Percentiles rank a stretch among this genome's conserved stretches.
Conservation (phyloP, 2,888 invertebrate genomes). For the Cyaniris semiargus region DNA sequence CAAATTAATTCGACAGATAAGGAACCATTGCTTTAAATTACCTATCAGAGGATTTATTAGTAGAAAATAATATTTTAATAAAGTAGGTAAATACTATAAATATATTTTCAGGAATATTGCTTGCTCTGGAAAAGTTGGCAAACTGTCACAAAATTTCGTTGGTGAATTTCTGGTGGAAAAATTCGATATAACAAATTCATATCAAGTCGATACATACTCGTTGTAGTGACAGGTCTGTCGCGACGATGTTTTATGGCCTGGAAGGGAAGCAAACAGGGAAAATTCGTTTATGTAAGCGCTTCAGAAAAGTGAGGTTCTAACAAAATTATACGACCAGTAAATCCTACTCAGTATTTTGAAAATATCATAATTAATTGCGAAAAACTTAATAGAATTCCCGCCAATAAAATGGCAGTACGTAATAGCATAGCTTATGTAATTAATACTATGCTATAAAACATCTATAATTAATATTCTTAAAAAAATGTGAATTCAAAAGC, state of each 20-base stretch:
- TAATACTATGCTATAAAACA: neutral
- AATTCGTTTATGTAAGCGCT: conserved; percentile 56
- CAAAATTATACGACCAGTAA: neutral
- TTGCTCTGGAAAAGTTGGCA: neutral
- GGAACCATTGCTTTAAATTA: neutral
- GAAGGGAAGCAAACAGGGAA: conserved; percentile 56
- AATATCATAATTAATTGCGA: neutral
- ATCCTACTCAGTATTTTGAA: neutral
- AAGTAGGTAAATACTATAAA: too few relatives aligned
- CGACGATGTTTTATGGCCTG: conserved; percentile 60
- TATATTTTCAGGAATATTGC: neutral
- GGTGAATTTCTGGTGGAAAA: neutral
- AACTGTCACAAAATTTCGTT: neutral
- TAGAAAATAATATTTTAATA: too few relatives aligned
- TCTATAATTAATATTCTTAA: neutral
- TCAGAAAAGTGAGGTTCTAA: conserved; percentile 39
- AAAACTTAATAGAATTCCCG: neutral
- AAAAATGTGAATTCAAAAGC: neutral
- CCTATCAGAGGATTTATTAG: too few relatives aligned
- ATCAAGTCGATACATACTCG: conserved; percentile 27
- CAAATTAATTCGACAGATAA: neutral
- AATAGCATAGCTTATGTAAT: neutral
- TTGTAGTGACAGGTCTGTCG: conserved; percentile 42
- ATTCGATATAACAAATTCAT: conserved; percentile 23
- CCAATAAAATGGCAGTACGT: neutral